A percentile compares a stretch with the other conserved stretches of the same genome.
Conservation (phyloP, 2,888 invertebrate genomes). For the Norana najaformis region DNA sequence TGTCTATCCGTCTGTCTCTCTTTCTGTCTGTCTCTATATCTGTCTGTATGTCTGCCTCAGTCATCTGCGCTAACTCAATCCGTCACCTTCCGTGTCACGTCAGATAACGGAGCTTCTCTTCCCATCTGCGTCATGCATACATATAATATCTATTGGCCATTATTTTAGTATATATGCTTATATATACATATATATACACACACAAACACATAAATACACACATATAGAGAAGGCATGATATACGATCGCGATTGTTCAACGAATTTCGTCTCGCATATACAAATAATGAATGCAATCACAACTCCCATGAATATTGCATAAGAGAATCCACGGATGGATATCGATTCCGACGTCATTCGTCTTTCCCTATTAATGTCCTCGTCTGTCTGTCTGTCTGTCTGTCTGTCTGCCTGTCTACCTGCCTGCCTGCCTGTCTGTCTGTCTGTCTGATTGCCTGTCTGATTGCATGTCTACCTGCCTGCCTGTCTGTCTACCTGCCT, state of each 20-base stretch:
- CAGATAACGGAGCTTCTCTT: neutral
- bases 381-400: neutral
- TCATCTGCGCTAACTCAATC: neutral
- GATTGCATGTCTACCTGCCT: neutral
- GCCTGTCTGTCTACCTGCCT: neutral
- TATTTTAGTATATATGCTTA: neutral
- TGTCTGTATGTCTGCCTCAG: no score
- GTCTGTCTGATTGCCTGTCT: neutral
- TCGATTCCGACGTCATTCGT: neutral
- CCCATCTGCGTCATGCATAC: neutral
- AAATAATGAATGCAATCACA: neutral
- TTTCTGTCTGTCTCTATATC: no score
- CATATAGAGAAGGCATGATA: neutral
- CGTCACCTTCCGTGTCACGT: neutral
- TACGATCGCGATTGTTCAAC: neutral
- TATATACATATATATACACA: neutral
- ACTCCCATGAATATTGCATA: neutral
- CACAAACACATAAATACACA: neutral
- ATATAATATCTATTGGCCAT: neutral
- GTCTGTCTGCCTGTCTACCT: neutral
- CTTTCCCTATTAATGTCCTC: no score
- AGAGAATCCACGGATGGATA: neutral
- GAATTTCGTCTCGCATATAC: neutral
- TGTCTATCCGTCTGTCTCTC: no score
- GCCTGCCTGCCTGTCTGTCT: neutral